Conservation (phyloP, 2,888 invertebrate genomes). For the Leucozona laternaria region DNA sequence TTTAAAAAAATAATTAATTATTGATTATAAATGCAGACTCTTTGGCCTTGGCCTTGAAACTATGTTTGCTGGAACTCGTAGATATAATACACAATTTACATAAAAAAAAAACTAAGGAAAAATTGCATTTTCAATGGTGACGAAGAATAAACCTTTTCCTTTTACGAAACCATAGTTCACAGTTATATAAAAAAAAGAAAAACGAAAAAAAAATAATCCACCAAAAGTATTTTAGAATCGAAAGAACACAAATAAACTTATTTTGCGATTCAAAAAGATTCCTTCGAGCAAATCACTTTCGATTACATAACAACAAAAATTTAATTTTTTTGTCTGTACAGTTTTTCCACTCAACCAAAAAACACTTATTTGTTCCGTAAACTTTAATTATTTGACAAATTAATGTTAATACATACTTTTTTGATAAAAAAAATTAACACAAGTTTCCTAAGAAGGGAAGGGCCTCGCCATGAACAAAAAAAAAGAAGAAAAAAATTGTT, state of each 20-base stretch:
- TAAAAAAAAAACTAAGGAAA: neutral
- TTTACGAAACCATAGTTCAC: constrained; percentile 6
- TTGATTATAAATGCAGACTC: constrained; percentile 43
- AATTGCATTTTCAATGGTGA: neutral
- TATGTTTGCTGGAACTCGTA: constrained; percentile 12
- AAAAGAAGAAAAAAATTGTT: neutral
- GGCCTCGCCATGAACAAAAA: neutral
- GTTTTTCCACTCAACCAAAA: constrained; percentile 20
- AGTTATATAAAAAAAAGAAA: constrained; percentile 8
- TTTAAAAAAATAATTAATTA: neutral
- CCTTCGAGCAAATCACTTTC: constrained; percentile 18
- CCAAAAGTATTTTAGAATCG: constrained; percentile 34
- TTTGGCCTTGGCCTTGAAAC: constrained; percentile 60
- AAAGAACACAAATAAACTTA: constrained; percentile 39
- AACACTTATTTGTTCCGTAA: constrained; percentile 15
- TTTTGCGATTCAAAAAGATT: constrained; percentile 51
- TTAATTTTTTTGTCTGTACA: constrained; percentile 9
- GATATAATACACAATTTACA: neutral
- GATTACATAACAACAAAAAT: constrained; percentile 55
- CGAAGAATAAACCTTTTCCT: neutral
- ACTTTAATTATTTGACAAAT: constrained; percentile 1
- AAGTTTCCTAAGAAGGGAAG: constrained; percentile 6
- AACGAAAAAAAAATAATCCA: neutral
- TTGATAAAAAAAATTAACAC: constrained; percentile 7
- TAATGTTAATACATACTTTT: constrained; percentile 17